Evolutionary conservation across 2,113 vertebrate genomes (phyloP).

Genomic region (Dromas ardeola): DNA sequence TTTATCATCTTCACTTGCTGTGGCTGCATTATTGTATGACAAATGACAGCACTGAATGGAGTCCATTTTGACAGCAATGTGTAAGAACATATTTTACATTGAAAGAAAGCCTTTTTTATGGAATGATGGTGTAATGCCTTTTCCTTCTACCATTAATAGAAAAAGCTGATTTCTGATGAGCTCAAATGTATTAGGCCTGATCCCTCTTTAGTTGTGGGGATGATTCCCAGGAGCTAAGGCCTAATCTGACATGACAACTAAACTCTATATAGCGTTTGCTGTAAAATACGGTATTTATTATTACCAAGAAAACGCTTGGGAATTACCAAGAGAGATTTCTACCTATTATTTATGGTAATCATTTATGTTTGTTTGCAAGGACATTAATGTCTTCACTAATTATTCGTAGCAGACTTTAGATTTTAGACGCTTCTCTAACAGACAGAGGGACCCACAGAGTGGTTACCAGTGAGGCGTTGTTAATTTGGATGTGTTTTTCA

Average conservation of each 20-base stretch:
- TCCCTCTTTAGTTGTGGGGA: neutral
- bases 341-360: neutral
- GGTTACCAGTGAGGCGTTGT: neutral
- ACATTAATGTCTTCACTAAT: neutral
- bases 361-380: neutral
- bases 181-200: neutral
- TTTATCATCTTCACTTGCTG: neutral
- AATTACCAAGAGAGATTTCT: neutral
- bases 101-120: neutral
- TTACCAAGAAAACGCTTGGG: neutral
- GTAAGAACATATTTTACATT: neutral
- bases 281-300: neutral
- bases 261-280: neutral
- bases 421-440: neutral
- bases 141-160: neutral
- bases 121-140: neutral
- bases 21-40: neutral
- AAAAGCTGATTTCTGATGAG: neutral
- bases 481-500: constrained; percentile 4
- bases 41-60: neutral
- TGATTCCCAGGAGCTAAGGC: neutral
- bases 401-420: neutral
- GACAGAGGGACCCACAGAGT: neutral
- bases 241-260: neutral
- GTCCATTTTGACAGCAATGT: neutral